Evolutionary conservation across 2,113 vertebrate species (phyloP), one percentile per base, ranked within the genome.

Genomic region (Stegastes partitus): DNA sequence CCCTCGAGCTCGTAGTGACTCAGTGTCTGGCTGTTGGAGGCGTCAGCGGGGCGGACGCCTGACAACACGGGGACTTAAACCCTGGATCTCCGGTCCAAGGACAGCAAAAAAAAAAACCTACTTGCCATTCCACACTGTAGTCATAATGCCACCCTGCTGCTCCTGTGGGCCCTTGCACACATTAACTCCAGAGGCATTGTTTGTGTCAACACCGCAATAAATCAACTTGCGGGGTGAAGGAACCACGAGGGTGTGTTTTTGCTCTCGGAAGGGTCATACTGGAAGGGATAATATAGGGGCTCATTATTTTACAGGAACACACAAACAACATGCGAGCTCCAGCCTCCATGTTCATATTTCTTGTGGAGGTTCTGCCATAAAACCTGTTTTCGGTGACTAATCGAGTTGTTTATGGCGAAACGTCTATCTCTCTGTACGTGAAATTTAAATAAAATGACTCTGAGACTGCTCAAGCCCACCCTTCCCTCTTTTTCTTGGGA

Each of bases 131-230:
- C 42, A 70, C 62, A 59, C 74, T 63, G 80, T 44, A 61, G 74
- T 78, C 55, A 66, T 65, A 68, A 77, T 81, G 63, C 65, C 79
- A 61, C 63, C 81, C 67, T 55, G 57, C 51, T 64, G 31, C 76
- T 67, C 51, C 57, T 62, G 80, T 68, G 68, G 42, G 42, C 63
- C 54, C 44, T 70, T 58, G 79, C 82, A 82, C 69, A 77, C 77
- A 65, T 82, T 75, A 81, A 85, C 74, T 89, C 80, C 51, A 65
- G 53, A 74, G 47, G 62, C 75, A 81, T 21, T 76, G 88, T 86
- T 77, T 77, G 57, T 77, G 82, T 84, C 82, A 84, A 49, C 79
- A 54, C 21, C 12, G 57, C 66, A 73, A 81, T 84, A 79, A 87
- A 82, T 89, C 80, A 85, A 77, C 39, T 69, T 50, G 23, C 31